Conservation (phyloP, 2,113 vertebrate genomes). For the Cromileptes altivelis region DNA sequence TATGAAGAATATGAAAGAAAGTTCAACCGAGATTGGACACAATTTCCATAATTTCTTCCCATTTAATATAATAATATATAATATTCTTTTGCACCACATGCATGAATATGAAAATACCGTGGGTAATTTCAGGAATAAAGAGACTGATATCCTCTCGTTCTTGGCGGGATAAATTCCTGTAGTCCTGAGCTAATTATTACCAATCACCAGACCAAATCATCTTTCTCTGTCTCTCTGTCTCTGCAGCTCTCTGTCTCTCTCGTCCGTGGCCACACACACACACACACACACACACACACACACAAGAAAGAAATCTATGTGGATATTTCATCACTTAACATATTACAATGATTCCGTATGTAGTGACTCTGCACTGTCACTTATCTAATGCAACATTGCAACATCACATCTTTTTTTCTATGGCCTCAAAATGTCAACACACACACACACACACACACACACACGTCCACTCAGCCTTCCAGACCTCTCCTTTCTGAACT, state of each 20-base stretch:
- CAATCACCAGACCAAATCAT: conserved; percentile 11
- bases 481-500: conserved; percentile 25
- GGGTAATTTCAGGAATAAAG: neutral
- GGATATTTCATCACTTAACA: conserved; percentile 17
- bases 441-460: neutral
- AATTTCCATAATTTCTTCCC: neutral
- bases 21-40: neutral
- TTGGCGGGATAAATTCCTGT: neutral
- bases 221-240: neutral
- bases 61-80: neutral
- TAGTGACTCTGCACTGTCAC: conserved; percentile 10
- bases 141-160: neutral
- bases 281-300: neutral
- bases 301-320: neutral
- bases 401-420: conserved; percentile 11
- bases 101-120: too few relatives aligned
- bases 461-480: neutral
- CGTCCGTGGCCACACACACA: neutral
- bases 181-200: neutral
- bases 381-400: conserved; percentile 30
- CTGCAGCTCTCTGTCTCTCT: too few relatives aligned
- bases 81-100: neutral
- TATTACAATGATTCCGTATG: conserved; percentile 11
- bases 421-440: conserved; percentile 56
- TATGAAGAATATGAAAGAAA: neutral